Percentiles rank a stretch among this genome's conserved stretches.
These are phyloP conservation scores for Gasteruption jaculator DNA, from an alignment of 2,888 invertebrate species.

Conservation along the genomic window DNA sequence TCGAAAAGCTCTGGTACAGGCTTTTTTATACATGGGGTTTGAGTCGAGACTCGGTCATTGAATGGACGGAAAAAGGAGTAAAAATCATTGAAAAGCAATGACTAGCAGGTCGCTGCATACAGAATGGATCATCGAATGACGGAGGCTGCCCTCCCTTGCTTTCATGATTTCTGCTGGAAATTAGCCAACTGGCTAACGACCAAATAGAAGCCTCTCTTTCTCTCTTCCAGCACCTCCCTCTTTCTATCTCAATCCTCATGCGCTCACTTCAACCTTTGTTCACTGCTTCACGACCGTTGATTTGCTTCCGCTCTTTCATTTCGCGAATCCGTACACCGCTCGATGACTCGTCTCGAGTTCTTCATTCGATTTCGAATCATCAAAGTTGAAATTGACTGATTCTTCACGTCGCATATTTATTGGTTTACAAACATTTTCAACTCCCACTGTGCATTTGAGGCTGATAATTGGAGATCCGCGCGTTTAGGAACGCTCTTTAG, in stretches of 20 bases:
- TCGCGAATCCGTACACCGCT: conserved; percentile 19
- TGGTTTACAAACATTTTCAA: too few relatives aligned
- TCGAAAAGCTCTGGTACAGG: conserved; percentile 32
- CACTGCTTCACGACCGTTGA: conserved; percentile 9
- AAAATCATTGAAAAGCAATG: conserved; percentile 51
- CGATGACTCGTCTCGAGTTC: conserved; percentile 21
- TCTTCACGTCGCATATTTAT: too few relatives aligned
- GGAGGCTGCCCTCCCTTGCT: conserved; percentile 35
- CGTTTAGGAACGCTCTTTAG: too few relatives aligned
- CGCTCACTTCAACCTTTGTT: conserved; percentile 1
- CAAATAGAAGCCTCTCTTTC: conserved; percentile 42
- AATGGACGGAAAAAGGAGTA: conserved; percentile 46
- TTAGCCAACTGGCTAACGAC: conserved; percentile 52
- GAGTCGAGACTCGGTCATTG: conserved; percentile 43
- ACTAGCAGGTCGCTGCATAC: conserved; percentile 36
- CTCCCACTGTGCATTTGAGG: too few relatives aligned
- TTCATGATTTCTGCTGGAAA: conserved; percentile 51
- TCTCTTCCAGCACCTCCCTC: conserved; percentile 27
- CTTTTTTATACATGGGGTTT: conserved; percentile 27
- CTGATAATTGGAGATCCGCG: too few relatives aligned
- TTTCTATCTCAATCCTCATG: conserved; percentile 11
- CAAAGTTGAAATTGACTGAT: too few relatives aligned
- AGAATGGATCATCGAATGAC: conserved; percentile 50
- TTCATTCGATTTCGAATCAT: conserved; percentile 26
- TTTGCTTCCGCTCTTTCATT: conserved; percentile 26